phyloP scores from a whole-genome alignment of 2,888 invertebrate genomes.

The Mythimna albipuncta region DNA sequence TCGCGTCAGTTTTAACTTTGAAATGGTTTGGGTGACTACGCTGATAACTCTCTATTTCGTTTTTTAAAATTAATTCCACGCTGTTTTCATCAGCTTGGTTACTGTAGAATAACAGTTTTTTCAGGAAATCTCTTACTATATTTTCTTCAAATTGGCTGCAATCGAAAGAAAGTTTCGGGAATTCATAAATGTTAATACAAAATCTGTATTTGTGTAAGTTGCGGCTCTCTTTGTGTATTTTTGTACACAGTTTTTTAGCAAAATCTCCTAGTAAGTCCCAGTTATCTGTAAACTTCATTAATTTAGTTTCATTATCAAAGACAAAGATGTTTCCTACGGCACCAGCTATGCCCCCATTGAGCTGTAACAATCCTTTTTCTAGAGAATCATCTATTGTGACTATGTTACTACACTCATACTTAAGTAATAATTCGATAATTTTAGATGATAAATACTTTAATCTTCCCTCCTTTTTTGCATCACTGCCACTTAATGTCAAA shows the following conservation, averaged over 20 bases:
- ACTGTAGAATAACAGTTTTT: not conserved
- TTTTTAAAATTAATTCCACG: not conserved
- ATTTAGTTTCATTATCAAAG: conserved; percentile 1
- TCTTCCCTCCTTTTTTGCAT: conserved; percentile 21
- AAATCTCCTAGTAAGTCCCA: not conserved
- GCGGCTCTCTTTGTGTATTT: not conserved
- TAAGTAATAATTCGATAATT: conserved; percentile 1
- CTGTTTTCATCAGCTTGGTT: not conserved
- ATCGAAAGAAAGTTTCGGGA: not conserved
- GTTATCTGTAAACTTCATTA: not conserved
- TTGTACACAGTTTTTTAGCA: not conserved
- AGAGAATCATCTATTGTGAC: conserved; percentile 30
- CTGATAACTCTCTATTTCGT: not conserved
- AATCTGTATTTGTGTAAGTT: conserved; percentile 3
- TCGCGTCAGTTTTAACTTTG: not conserved
- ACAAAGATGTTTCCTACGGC: conserved; percentile 16
- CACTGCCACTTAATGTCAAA: conserved; percentile 26
- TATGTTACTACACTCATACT: not conserved
- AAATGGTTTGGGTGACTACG: not conserved
- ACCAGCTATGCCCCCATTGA: conserved; percentile 19
- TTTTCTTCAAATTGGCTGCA: not conserved
- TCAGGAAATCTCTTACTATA: not conserved
- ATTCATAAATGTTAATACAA: not conserved
- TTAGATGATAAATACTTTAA: not conserved
- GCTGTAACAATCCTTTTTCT: not conserved